These are phyloP conservation scores for Zaprionus lineosus DNA, from an alignment of 2,888 invertebrate genomes.

Conservation along the genomic window DNA sequence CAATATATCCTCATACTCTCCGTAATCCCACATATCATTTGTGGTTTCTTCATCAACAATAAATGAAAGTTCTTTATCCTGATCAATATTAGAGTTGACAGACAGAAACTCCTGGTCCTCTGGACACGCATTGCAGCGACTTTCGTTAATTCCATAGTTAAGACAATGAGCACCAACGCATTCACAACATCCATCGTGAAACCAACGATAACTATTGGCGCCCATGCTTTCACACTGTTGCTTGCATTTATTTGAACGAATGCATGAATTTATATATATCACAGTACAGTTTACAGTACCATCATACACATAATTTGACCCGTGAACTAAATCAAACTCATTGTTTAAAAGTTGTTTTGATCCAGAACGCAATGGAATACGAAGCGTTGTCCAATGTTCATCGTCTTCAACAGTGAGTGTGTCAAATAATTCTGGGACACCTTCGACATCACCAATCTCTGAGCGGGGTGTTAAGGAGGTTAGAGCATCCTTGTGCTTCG, in stretches of 20 bases:
- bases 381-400: constrained; percentile 77
- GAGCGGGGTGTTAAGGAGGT: constrained; percentile 86
- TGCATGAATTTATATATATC: constrained; percentile 79
- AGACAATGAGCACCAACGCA: constrained; percentile 93
- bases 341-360: constrained; percentile 55
- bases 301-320: no score
- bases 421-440: constrained; percentile 91
- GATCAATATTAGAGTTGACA: no score
- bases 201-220: constrained; percentile 89
- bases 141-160: constrained; percentile 94
- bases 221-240: constrained; percentile 82
- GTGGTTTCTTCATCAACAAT: no score
- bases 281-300: constrained; percentile 76
- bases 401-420: constrained; percentile 88
- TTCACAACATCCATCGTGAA: constrained; percentile 96
- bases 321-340: no score
- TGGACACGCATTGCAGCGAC: constrained; percentile 87
- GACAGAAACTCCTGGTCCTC: constrained; percentile 83
- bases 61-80: no score
- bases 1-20: no score
- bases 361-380: constrained; percentile 70
- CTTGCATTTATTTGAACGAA: constrained; percentile 75
- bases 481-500: constrained; percentile 86
- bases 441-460: constrained; percentile 92
- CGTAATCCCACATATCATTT: no score